A percentile compares a stretch with the other conserved stretches of the same genome.
Conservation (phyloP, 37 sponge, comb jelly and placozoan species). For the Eunapius fragilis region DNA sequence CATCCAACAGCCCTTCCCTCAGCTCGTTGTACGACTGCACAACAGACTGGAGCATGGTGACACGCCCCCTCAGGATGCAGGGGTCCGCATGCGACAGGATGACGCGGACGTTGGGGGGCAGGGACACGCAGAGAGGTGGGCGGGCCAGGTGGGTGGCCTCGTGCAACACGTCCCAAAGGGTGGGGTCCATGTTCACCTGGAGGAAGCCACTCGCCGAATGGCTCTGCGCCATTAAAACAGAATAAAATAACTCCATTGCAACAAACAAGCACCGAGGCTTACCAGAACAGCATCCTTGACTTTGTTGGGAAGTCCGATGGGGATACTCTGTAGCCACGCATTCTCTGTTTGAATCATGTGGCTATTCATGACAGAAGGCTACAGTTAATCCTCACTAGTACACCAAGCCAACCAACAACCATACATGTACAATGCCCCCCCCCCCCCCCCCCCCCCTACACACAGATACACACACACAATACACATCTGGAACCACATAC, state of each 20-base stretch:
- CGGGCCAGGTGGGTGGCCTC: constrained; percentile 49
- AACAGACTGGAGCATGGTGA: constrained; percentile 20
- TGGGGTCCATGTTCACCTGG: constrained; percentile 64
- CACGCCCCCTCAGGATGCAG: constrained; percentile 12
- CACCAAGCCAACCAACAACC: not conserved
- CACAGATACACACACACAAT: constrained; percentile 3
- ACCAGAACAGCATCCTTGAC: constrained; percentile 51
- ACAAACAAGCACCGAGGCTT: not conserved
- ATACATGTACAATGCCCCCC: no score
- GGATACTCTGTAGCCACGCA: constrained; percentile 30
- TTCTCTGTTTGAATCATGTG: not conserved
- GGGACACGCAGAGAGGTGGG: constrained; percentile 31
- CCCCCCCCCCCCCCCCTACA: no score
- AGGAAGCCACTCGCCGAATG: constrained; percentile 13
- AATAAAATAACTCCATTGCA: not conserved
- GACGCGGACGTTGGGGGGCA: constrained; percentile 26
- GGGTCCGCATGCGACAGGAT: constrained; percentile 11
- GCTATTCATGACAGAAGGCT: not conserved
- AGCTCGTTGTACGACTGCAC: constrained; percentile 53
- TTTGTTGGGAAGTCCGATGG: constrained; percentile 20
- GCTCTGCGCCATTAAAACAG: not conserved
- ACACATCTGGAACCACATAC: not conserved
- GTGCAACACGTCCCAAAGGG: constrained; percentile 32
- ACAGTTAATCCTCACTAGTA: constrained; percentile 1
- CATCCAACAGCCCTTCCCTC: constrained; percentile 32